These are phyloP conservation scores for Trimorus sp. DNA, from an alignment of 2,888 invertebrate species.

Conservation along the genomic window DNA sequence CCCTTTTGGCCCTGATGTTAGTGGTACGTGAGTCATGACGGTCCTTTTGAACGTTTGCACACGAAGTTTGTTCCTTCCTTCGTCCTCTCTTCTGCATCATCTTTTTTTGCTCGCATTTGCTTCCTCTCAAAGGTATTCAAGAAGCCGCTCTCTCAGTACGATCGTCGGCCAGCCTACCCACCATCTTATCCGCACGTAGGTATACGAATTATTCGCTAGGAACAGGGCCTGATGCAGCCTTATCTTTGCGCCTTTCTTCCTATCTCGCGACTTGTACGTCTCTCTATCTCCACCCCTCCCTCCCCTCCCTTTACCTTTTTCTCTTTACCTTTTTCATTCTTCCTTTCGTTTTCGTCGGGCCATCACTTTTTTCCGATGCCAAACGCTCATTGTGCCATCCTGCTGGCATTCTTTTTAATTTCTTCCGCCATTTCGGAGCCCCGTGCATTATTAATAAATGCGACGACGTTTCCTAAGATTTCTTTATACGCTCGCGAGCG, in stretches of 20 bases:
- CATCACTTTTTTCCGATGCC: constrained; percentile 9
- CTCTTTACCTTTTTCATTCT: constrained; percentile 10
- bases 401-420: constrained; percentile 38
- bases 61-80: constrained; percentile 64
- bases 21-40: constrained; percentile 67
- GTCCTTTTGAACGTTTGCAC: constrained; percentile 67
- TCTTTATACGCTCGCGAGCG: too few relatives aligned
- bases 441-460: background rate
- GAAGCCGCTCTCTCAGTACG: constrained; percentile 59
- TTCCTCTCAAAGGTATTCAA: constrained; percentile 67
- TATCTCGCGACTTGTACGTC: constrained; percentile 40
- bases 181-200: constrained; percentile 65
- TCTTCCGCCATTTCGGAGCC: constrained; percentile 28
- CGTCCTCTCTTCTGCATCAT: constrained; percentile 60
- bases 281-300: constrained; percentile 17
- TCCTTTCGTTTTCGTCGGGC: constrained; percentile 7
- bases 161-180: constrained; percentile 60
- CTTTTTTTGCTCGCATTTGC: constrained; percentile 64
- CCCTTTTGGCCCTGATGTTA: constrained; percentile 67
- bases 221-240: constrained; percentile 58
- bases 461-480: too few relatives aligned
- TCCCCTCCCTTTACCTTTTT: background rate
- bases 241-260: constrained; percentile 51
- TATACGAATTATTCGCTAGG: constrained; percentile 66
- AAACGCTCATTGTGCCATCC: constrained; percentile 7